Evolutionary conservation across 2,113 vertebrate genomes (phyloP).

Genomic region (Shinisaurus crocodilurus): DNA sequence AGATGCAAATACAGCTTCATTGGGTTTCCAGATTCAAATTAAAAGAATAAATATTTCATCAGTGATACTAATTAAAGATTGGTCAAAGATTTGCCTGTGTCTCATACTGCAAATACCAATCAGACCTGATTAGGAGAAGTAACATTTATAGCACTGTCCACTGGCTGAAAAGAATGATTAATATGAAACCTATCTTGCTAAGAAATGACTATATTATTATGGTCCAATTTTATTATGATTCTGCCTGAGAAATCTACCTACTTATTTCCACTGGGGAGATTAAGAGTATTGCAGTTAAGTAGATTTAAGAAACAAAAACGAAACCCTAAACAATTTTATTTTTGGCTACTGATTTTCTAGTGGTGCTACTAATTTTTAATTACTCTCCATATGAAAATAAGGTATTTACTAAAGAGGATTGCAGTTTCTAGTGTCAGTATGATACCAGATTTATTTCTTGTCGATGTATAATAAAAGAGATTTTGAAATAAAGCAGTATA

Average conservation of each 20-base stretch:
- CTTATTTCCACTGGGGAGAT: slow-evolving; percentile 19
- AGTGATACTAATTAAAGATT: slow-evolving; percentile 77
- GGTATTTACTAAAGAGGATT: slow-evolving; percentile 24
- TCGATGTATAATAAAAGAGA: not conserved
- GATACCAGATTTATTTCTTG: not conserved
- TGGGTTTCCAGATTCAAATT: slow-evolving; percentile 75
- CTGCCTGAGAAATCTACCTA: not conserved
- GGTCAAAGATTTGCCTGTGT: slow-evolving; percentile 75
- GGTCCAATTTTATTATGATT: slow-evolving; percentile 28
- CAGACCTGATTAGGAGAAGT: slow-evolving; percentile 71
- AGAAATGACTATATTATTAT: slow-evolving; percentile 48
- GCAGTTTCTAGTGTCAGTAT: not conserved
- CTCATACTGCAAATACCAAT: slow-evolving; percentile 67
- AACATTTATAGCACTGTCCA: slow-evolving; percentile 63
- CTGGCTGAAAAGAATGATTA: slow-evolving; percentile 51
- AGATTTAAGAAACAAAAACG: not conserved
- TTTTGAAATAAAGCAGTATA: slow-evolving; percentile 2
- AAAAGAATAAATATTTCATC: slow-evolving; percentile 82
- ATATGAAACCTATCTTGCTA: not conserved
- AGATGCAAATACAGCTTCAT: slow-evolving; percentile 74
- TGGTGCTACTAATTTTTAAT: slow-evolving; percentile 1
- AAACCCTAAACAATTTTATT: slow-evolving; percentile 16
- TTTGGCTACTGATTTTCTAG: slow-evolving; percentile 38
- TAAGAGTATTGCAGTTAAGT: not conserved
- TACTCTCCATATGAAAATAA: slow-evolving; percentile 42